These are phyloP conservation scores for Dolichallabes microphthalmus DNA, from an alignment of 2,113 vertebrate genomes.

Conservation along the genomic window DNA sequence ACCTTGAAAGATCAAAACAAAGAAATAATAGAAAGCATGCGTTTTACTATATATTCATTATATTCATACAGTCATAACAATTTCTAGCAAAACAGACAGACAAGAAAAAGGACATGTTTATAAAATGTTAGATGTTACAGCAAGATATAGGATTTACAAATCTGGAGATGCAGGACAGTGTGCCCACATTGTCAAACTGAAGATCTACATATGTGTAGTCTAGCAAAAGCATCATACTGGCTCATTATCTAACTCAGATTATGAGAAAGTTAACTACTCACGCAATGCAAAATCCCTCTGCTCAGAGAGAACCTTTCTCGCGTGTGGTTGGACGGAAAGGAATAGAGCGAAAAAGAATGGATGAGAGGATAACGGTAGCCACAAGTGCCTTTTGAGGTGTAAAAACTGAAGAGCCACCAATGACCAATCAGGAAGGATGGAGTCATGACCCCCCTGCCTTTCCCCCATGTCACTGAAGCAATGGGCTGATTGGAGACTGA, in stretches of 20 bases:
- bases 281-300: slow-evolving; percentile 50
- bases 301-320: slow-evolving; percentile 31
- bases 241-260: slow-evolving; percentile 25
- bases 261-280: slow-evolving; percentile 61
- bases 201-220: slow-evolving; percentile 25
- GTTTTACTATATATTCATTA: neutral
- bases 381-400: slow-evolving; percentile 65
- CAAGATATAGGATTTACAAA: slow-evolving; percentile 5
- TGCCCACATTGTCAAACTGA: slow-evolving; percentile 19
- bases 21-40: neutral
- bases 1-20: neutral
- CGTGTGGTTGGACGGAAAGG: slow-evolving; percentile 29
- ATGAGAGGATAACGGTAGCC: slow-evolving; percentile 27
- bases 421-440: slow-evolving; percentile 62
- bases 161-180: slow-evolving; percentile 18
- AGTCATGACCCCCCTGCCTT: slow-evolving; percentile 52
- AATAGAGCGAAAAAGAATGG: slow-evolving; percentile 48
- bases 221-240: neutral
- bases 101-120: neutral
- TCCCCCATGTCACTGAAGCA: slow-evolving; percentile 63
- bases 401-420: slow-evolving; percentile 67
- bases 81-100: neutral
- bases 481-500: slow-evolving; percentile 73
- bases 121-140: slow-evolving; percentile 8
- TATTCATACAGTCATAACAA: neutral